Evolutionary conservation across 2,888 invertebrate genomes (phyloP), one percentile per base, ranked within the genome.

Genomic region (Dinocampus coccinellae): DNA sequence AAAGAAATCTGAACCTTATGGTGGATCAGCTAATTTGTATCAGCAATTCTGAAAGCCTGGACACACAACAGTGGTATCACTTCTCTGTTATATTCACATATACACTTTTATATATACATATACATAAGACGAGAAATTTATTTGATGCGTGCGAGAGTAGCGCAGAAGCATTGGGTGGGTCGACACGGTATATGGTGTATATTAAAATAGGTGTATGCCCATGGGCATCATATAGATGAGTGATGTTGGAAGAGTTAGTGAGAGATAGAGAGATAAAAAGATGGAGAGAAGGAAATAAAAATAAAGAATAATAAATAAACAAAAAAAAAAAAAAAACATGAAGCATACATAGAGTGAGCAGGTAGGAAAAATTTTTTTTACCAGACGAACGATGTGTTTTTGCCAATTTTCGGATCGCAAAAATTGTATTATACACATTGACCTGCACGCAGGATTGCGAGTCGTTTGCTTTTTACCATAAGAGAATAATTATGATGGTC

Each of bases 401-500:
- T 69, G 53, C 62, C 39, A 36, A 34, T 58, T 20, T 58, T 29
- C 33, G 34, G 62, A 62, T 57, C 36, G 47, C 55, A 53, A 65
- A 65, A 65, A 55, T 65, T 29, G 24, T 65, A 55, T 53, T 65
- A 55, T 7, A 34, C 6, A 13, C 33, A 57, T 65, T 65, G 65
- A 65, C 65, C 70, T 70, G 68, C 75, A 74, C 76, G 75, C 74
- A 74, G 72, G 69, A 71, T 70, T 71, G 47, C 29, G 47, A 52
- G 47, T 53, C 52, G 61, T 70, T 65, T 26, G 33, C 75, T 77
- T 77, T 77, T 77, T 75, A 65, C 75, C 70, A 65, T 73, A 72
- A 74, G 73, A 72, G 70, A 75, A 77, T 77, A 77, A 77, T 77
- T 77, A 77, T 74, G 75, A 76, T 77, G 69, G 77, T 75, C 76